Evolutionary conservation across 1,140 invertebrate genomes (phyloP), one percentile per base, ranked within the genome.

Genomic region (Drosophila obscura): DNA sequence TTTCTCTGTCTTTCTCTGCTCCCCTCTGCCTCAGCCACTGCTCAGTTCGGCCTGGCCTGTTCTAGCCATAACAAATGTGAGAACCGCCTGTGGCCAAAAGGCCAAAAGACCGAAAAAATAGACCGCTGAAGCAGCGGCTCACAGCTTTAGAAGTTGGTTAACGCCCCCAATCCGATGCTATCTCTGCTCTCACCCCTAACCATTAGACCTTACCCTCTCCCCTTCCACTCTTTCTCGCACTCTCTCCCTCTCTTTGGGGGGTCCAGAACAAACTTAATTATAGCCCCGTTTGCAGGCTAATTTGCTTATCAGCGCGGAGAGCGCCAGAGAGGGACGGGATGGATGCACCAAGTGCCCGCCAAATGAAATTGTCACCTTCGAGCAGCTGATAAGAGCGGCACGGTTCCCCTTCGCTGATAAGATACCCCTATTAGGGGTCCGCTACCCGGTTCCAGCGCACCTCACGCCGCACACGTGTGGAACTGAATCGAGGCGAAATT

Each of bases 21-120:
- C 31, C 11, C 16, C 16, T 19, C 19, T 19, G 19, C 8, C 8
- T 11, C 31, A 4, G 9, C 9, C 31, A 11, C 31, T 35, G 31
- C 31, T 35, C 31, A 3, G 31, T 19, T 19, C 19, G 19, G 19
- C 19, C 19, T 4, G 31, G 31, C 31, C 31, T 11, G 9, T 35
- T 66, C 58, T 77, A 56, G 57, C 75, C 82, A 78, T 87, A 77
- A 82, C 82, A 85, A 85, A 85, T 85, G 82, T 85, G 82, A 87
- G 82, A 85, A 85, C 82, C 82, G 83, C 82, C 84, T 64, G 62
- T 75, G 75, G 80, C 45, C 52, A 44, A 62, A 45, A 59, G 26
- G 49, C 51, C 60, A 22, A 62, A 45, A 59, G 26, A 59, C 22
- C 74, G 49, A 61, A 73, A 63, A 74, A 57, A 60, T 24, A 53